Base-by-base conservation (phyloP, 2,888 invertebrate genomes). In the Drosophila putrida region DNA sequence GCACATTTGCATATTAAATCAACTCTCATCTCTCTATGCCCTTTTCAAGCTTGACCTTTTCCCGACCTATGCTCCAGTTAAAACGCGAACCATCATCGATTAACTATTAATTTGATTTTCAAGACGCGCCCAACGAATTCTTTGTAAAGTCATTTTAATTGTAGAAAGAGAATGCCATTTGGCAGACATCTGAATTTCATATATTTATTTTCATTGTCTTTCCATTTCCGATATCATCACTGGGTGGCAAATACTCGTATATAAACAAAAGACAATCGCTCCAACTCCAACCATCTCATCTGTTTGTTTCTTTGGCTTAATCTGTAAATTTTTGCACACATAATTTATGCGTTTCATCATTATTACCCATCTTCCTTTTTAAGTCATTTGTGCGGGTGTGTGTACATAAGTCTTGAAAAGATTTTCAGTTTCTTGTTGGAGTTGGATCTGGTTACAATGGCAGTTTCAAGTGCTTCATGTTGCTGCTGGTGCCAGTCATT, bases 1-100 rank as follows among this genome's bases (percentile, higher is more conserved):
- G 31, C 59, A 38, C 62, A 70, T 77, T 79, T 77, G 76, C 76
- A 77, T 77, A 75, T 66, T 77, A 70, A 54, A 77, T 77, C 76
- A 77, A 58, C 64, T 62, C 43, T 59, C 31, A 38, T 27, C 57
- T 10, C 36, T 13, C 27, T 15, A 8, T 36, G 43, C 55, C 44
- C 13, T 44, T 44, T 57, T 35, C 36, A 28, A 25, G 25, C 53
- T 57, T 54, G 53, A 61, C 70, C 71, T 75, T 75, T 72, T 10
- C 11, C 49, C 15, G 31, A 9, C 15, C 2, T 15, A 13, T 9
- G 15, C 15, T 15, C 9, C 5, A 41, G 10, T 10, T 31, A 11
- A 36, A 33, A 38, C 53, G 54, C 58, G 57, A 59, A 50, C 41
- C 28, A n/a, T 20, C 15, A 72, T 72, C 76, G 71, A 72, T 61